A percentile compares a stretch with the other conserved stretches of the same genome.
Evolutionary conservation across 2,888 invertebrate species (phyloP).

Genomic region (Tiliacea citrago): DNA sequence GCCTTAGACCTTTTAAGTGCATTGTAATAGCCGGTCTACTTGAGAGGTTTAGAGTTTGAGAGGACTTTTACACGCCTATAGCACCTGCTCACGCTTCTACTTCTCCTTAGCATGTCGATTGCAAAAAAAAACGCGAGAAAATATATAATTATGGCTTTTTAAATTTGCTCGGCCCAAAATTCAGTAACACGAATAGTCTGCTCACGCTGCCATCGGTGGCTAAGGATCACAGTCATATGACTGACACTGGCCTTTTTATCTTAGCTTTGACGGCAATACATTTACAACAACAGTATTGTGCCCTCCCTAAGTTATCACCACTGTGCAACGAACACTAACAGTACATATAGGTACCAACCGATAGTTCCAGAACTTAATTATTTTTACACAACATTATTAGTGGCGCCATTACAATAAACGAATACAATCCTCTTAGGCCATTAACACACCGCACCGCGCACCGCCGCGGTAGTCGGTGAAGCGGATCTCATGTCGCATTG

Average conservation of each 20-base stretch:
- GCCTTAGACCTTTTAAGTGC: neutral
- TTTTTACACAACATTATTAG: neutral
- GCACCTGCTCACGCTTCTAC: neutral
- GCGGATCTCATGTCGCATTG: too few species aligned
- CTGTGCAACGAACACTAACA: neutral
- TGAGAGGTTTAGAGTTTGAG: neutral
- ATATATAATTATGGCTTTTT: too few species aligned
- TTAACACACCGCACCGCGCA: too few species aligned
- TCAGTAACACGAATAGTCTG: neutral
- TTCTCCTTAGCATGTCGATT: too few species aligned
- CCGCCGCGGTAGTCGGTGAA: too few species aligned
- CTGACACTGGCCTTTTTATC: neutral
- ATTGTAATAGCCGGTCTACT: neutral
- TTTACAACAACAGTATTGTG: neutral
- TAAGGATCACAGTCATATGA: neutral
- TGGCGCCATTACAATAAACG: constrained; percentile 11
- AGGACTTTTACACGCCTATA: neutral
- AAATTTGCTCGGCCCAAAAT: neutral
- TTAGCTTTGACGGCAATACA: neutral
- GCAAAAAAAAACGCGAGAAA: neutral
- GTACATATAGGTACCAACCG: neutral
- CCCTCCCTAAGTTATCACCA: neutral
- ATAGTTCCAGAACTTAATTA: neutral
- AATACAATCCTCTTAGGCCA: constrained; percentile 33
- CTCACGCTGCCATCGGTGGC: neutral